Conservation (phyloP, 2,888 invertebrate genomes). For the Polia nebulosa region DNA sequence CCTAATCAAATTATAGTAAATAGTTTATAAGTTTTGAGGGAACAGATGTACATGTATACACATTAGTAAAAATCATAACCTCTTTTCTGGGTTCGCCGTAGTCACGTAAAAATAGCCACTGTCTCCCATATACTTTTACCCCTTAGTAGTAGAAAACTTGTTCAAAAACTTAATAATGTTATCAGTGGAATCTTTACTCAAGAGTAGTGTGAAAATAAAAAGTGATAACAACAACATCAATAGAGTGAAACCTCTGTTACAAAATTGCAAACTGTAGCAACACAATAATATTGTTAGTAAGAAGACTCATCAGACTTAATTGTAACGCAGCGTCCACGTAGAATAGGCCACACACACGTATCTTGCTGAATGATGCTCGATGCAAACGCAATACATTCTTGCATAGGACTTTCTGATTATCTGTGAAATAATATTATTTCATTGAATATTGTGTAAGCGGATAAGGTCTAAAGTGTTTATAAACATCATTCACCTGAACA, state of each 20-base stretch:
- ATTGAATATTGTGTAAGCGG: not conserved
- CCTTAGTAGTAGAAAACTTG: too few species aligned
- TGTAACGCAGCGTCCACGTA: slow-evolving; percentile 32
- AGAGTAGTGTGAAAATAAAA: not conserved
- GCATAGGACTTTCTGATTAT: slow-evolving; percentile 7
- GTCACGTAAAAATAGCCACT: too few species aligned
- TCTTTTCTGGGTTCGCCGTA: too few species aligned
- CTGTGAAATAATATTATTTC: not conserved
- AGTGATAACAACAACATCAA: not conserved
- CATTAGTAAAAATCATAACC: too few species aligned
- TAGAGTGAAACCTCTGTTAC: not conserved
- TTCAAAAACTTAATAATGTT: too few species aligned
- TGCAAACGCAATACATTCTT: slow-evolving; percentile 30
- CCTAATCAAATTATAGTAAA: too few species aligned
- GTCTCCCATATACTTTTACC: too few species aligned
- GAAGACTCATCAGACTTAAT: slow-evolving; percentile 13
- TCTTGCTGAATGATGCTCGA: slow-evolving; percentile 33
- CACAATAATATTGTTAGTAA: slow-evolving; percentile 18
- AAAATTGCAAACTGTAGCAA: slow-evolving; percentile 31
- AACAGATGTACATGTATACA: too few species aligned
- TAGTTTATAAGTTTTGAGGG: too few species aligned
- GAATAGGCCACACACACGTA: slow-evolving; percentile 11
- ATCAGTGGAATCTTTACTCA: too few species aligned
- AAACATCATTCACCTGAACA: slow-evolving; percentile 1
- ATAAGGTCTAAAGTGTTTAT: not conserved